Evolutionary conservation across 2,888 invertebrate genomes (phyloP).

Genomic region (Tenthredo amoena): DNA sequence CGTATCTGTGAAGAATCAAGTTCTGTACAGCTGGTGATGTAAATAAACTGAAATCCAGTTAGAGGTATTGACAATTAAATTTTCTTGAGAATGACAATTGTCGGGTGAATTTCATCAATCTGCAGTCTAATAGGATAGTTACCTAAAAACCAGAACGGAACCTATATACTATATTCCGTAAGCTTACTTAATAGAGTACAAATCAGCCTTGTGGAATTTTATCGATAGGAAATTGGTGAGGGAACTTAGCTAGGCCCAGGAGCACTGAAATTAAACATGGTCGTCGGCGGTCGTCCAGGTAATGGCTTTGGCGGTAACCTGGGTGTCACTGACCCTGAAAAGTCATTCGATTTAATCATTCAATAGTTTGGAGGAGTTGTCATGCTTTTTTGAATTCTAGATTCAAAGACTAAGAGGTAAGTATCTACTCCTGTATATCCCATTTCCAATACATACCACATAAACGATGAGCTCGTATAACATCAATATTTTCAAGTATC

Average conservation of each 20-base stretch:
- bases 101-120: neutral
- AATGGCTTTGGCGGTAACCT: constrained; percentile 75
- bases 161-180: constrained; percentile 41
- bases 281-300: constrained; percentile 74
- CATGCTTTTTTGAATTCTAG: neutral
- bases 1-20: neutral
- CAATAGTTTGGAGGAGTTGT: neutral
- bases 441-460: neutral
- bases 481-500: neutral
- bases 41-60: neutral
- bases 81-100: neutral
- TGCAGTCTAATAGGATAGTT: constrained; percentile 1
- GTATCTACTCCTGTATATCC: neutral
- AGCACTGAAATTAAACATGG: constrained; percentile 76
- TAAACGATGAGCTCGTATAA: neutral
- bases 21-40: neutral
- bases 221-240: constrained; percentile 32
- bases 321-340: constrained; percentile 74
- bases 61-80: neutral
- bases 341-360: neutral
- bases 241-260: constrained; percentile 74
- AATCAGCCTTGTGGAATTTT: constrained; percentile 52
- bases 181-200: constrained; percentile 65
- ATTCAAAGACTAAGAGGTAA: neutral
- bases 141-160: neutral